These are phyloP conservation scores for Micromys minutus DNA, from an alignment of 2,113 vertebrate genomes.

Conservation along the genomic window DNA sequence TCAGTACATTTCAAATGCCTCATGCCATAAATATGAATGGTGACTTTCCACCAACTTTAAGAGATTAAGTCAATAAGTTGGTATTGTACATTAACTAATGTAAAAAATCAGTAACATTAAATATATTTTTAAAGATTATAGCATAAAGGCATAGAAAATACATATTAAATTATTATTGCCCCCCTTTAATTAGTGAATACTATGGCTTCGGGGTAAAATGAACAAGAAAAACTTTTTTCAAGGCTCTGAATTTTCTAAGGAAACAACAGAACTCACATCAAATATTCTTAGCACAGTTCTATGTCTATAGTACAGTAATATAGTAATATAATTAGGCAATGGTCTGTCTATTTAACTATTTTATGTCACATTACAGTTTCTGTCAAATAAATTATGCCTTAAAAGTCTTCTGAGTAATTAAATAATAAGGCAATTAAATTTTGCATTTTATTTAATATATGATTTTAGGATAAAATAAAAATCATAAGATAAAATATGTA, in stretches of 20 bases:
- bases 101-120: constrained; percentile 11
- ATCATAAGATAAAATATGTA: constrained; percentile 15
- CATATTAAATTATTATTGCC: background rate
- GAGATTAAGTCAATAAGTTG: background rate
- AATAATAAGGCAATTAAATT: background rate
- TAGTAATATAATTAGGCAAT: background rate
- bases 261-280: constrained; percentile 7
- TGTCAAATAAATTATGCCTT: constrained; percentile 38
- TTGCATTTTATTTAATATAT: background rate
- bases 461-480: constrained; percentile 14
- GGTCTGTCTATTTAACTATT: background rate
- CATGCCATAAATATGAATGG: background rate
- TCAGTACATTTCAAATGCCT: background rate
- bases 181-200: constrained; percentile 22
- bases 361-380: background rate
- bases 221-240: constrained; percentile 4
- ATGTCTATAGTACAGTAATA: background rate
- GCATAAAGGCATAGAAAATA: background rate
- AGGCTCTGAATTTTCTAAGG: background rate
- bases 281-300: background rate
- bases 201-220: background rate
- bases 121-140: constrained; percentile 34
- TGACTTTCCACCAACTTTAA: background rate
- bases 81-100: background rate
- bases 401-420: constrained; percentile 36